Evolutionary conservation across 2,797 vertebrate genomes (phyloP).

Genomic region (Hypotaenidia philippensis): DNA sequence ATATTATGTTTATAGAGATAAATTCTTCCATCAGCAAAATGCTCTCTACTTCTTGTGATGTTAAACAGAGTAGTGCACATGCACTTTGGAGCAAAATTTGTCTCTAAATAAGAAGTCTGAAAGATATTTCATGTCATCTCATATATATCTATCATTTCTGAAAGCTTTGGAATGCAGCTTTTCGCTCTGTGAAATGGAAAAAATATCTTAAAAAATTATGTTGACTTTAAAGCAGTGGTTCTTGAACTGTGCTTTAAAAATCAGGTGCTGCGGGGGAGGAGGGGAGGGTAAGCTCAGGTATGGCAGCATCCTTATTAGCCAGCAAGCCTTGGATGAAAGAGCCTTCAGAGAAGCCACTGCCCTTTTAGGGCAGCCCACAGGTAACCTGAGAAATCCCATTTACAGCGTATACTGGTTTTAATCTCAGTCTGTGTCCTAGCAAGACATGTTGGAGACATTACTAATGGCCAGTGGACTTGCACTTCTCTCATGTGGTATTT

Average conservation of each 20-base stretch:
- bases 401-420: not conserved
- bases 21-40: not conserved
- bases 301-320: not conserved
- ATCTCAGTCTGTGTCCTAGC: not conserved
- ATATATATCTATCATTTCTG: not conserved
- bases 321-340: not conserved
- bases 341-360: not conserved
- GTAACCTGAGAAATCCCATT: conserved; percentile 2
- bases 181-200: not conserved
- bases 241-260: not conserved
- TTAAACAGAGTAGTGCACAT: not conserved
- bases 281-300: not conserved
- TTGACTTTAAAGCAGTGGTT: not conserved
- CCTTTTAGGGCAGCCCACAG: not conserved
- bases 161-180: not conserved
- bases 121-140: not conserved
- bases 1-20: not conserved
- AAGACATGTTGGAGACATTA: not conserved
- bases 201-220: not conserved
- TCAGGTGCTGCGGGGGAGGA: not conserved
- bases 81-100: not conserved
- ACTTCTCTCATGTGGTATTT: not conserved
- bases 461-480: not conserved
- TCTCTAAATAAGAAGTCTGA: not conserved
- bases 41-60: not conserved